Conservation (phyloP, 2,888 invertebrate genomes). For the Morpho helenor region DNA sequence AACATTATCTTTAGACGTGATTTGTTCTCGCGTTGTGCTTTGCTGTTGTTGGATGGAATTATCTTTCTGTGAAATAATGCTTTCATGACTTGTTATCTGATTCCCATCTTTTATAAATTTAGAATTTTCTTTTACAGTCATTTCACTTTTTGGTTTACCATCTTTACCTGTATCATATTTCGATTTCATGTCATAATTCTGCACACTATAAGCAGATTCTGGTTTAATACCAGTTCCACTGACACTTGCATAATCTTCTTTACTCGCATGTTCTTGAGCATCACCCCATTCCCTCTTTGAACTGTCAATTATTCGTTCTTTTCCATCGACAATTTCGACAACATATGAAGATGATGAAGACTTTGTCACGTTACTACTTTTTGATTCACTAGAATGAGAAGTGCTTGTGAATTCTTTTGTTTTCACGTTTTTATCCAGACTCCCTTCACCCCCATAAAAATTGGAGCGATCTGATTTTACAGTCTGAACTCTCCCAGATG, state of each 20-base stretch:
- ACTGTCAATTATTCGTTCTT: constrained; percentile 80
- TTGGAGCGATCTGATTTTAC: constrained; percentile 55
- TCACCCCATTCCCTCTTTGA: constrained; percentile 80
- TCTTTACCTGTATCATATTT: constrained; percentile 78
- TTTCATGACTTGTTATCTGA: constrained; percentile 58
- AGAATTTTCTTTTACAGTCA: constrained; percentile 58
- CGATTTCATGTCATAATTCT: constrained; percentile 74
- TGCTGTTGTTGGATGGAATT: constrained; percentile 57
- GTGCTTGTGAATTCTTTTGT: constrained; percentile 59
- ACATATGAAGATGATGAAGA: constrained; percentile 82
- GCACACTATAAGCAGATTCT: constrained; percentile 73
- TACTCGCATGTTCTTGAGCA: constrained; percentile 61
- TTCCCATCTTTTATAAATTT: constrained; percentile 64
- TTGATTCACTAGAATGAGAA: constrained; percentile 70
- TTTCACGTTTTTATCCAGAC: constrained; percentile 51
- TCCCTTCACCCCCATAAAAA: constrained; percentile 62
- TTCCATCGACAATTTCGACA: constrained; percentile 82
- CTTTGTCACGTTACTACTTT: constrained; percentile 76
- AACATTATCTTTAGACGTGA: constrained; percentile 33
- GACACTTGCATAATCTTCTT: constrained; percentile 74
- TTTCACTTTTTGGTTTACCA: constrained; percentile 67
- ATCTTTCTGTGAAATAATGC: constrained; percentile 61
- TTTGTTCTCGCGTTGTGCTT: constrained; percentile 47
- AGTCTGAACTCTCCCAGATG: constrained; percentile 46
- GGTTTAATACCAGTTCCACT: constrained; percentile 80